Conservation (phyloP, 2,888 invertebrate genomes). For the Meloe dianella region DNA sequence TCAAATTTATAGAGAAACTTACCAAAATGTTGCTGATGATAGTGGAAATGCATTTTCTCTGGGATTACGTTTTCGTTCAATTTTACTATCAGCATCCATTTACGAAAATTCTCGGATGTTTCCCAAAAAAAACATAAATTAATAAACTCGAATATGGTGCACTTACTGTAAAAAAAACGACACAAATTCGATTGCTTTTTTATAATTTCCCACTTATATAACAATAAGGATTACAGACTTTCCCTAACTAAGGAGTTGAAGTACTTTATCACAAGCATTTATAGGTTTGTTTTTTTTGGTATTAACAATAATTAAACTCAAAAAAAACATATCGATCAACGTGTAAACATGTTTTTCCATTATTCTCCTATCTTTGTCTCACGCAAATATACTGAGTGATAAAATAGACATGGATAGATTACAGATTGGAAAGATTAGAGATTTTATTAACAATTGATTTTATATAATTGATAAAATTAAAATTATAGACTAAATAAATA, state of each 20-base stretch:
- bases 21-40: slow-evolving; percentile 73
- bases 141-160: too few species aligned
- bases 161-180: too few species aligned
- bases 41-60: slow-evolving; percentile 70
- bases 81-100: slow-evolving; percentile 66
- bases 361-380: neutral
- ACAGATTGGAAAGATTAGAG: neutral
- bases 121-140: neutral
- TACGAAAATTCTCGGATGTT: slow-evolving; percentile 11
- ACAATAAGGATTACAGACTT: slow-evolving; percentile 23
- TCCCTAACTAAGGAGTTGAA: slow-evolving; percentile 1
- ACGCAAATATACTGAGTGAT: neutral
- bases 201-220: slow-evolving; percentile 15
- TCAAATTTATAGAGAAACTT: slow-evolving; percentile 54
- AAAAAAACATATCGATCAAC: neutral
- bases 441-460: neutral
- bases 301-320: neutral
- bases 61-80: slow-evolving; percentile 66
- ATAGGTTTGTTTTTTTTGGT: neutral
- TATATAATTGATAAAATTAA: neutral
- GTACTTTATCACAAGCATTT: neutral
- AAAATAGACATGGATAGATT: neutral
- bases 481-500: neutral
- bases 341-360: slow-evolving; percentile 1
- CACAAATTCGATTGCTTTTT: slow-evolving; percentile 10